A percentile compares a stretch with the other conserved stretches of the same genome.
Conservation (phyloP, 2,888 invertebrate genomes). For the Amblyjoppa fuscipennis region DNA sequence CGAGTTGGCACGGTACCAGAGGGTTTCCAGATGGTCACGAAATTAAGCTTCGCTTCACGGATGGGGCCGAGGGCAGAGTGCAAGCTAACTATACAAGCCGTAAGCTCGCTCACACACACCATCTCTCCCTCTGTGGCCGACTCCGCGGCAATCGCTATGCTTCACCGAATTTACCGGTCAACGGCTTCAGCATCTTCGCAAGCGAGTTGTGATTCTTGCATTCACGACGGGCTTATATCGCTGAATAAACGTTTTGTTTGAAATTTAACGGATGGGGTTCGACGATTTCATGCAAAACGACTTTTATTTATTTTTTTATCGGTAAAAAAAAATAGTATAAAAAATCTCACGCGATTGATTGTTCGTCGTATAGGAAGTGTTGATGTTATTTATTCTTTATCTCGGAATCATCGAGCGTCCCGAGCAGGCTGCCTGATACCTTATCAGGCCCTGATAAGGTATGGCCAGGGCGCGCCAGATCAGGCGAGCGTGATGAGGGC, state of each 20-base stretch:
- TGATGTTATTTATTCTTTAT: too few relatives aligned
- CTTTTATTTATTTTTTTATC: not conserved
- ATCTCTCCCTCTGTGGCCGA: not conserved
- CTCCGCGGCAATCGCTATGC: conserved; percentile 67
- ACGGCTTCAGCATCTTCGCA: conserved; percentile 60
- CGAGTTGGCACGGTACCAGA: conserved; percentile 78
- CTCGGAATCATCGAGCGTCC: too few relatives aligned
- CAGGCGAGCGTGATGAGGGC: too few relatives aligned
- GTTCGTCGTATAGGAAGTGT: too few relatives aligned
- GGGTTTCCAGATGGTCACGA: conserved; percentile 76
- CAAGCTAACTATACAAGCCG: conserved; percentile 6
- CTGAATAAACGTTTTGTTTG: not conserved
- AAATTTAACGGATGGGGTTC: not conserved
- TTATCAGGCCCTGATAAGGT: too few relatives aligned
- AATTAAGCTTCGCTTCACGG: conserved; percentile 77
- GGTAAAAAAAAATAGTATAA: too few relatives aligned
- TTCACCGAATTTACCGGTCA: conserved; percentile 74
- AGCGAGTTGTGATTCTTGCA: conserved; percentile 7
- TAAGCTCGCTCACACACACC: not conserved
- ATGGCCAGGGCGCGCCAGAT: too few relatives aligned
- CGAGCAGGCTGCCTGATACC: too few relatives aligned
- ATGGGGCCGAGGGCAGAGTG: conserved; percentile 36
- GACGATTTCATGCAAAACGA: not conserved
- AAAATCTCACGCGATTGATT: too few relatives aligned
- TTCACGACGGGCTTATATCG: not conserved